These are phyloP conservation scores for Neuroterus valhalla DNA, from an alignment of 1,140 invertebrate species.

Conservation along the genomic window DNA sequence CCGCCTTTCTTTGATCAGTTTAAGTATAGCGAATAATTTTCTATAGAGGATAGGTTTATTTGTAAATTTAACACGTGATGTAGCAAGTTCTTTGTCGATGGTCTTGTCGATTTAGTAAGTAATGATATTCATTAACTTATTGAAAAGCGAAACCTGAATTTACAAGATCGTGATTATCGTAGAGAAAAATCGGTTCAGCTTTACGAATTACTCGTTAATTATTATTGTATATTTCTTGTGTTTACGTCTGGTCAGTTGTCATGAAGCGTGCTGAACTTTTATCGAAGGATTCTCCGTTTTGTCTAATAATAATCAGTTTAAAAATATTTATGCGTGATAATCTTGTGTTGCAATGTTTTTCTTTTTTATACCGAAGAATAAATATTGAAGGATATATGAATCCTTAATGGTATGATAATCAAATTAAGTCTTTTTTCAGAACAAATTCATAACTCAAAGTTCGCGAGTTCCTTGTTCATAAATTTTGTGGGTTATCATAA, in stretches of 20 bases:
- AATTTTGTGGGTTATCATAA: neutral
- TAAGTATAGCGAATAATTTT: conserved; percentile 29
- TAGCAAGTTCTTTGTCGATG: conserved; percentile 10
- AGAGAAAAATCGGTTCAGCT: neutral
- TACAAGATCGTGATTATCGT: neutral
- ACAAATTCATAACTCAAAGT: neutral
- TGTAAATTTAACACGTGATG: neutral
- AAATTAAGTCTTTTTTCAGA: no score
- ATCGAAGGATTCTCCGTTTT: neutral
- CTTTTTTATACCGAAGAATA: no score
- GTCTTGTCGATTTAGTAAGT: conserved; percentile 9
- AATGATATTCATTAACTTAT: neutral
- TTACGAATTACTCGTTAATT: neutral
- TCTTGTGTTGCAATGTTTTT: no score
- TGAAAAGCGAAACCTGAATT: neutral
- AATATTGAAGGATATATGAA: no score
- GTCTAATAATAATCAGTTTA: no score
- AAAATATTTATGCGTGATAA: no score
- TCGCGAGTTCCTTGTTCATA: neutral
- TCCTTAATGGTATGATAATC: no score
- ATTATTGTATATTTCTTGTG: neutral
- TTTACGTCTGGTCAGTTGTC: conserved; percentile 1
- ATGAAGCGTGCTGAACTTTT: neutral
- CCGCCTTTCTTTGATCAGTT: conserved; percentile 1
- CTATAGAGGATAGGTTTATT: neutral